phyloP scores from a whole-genome alignment of 1,140 invertebrate genomes.

The Zaprionus capensis region DNA sequence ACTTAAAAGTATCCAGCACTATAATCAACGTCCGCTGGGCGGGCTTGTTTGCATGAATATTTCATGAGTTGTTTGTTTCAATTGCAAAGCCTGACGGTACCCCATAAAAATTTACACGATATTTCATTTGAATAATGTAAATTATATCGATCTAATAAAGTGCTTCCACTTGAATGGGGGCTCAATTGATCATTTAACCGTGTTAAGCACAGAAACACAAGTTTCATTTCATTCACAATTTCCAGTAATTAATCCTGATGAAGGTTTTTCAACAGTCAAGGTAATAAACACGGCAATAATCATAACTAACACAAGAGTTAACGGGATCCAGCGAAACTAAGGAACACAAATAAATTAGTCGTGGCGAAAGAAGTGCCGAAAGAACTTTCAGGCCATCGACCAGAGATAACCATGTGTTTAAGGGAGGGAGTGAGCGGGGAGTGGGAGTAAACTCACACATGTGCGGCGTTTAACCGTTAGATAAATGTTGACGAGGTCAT shows the following conservation, averaged over 20 bases:
- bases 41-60: constrained; percentile 15
- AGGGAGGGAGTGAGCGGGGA: background rate
- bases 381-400: constrained; percentile 65
- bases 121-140: constrained; percentile 61
- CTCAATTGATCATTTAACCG: constrained; percentile 31
- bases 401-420: constrained; percentile 16
- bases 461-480: constrained; percentile 75
- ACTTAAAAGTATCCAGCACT: background rate
- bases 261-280: constrained; percentile 68
- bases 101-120: constrained; percentile 21
- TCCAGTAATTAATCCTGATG: constrained; percentile 79
- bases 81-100: constrained; percentile 20
- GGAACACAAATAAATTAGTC: constrained; percentile 64
- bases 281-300: constrained; percentile 81
- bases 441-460: constrained; percentile 15
- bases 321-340: constrained; percentile 54
- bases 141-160: constrained; percentile 52
- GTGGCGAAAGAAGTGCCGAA: constrained; percentile 33
- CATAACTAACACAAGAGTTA: constrained; percentile 73
- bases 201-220: constrained; percentile 30
- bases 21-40: constrained; percentile 6
- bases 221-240: constrained; percentile 57
- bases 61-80: constrained; percentile 25
- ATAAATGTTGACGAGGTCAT: constrained; percentile 83
- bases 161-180: background rate